Evolutionary conservation across 2,797 vertebrate genomes (phyloP).

Genomic region (Limnodromus scolopaceus): DNA sequence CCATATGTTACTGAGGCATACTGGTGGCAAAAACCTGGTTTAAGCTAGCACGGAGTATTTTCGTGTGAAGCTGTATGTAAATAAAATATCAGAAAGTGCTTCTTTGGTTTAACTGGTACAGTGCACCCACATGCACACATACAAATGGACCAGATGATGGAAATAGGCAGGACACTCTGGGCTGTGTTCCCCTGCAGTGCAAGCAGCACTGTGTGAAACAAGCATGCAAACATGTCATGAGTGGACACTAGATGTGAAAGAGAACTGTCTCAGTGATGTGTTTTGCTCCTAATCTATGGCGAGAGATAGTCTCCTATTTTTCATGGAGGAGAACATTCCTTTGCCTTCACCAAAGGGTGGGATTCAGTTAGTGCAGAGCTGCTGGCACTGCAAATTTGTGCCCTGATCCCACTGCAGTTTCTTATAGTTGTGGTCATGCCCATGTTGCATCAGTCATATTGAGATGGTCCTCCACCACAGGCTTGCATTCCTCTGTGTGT

Average conservation of each 20-base stretch:
- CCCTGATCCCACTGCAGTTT: neutral
- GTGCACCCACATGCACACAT: neutral
- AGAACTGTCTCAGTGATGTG: neutral
- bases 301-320: neutral
- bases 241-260: neutral
- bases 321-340: neutral
- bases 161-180: neutral
- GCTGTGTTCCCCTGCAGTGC: neutral
- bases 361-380: neutral
- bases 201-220: neutral
- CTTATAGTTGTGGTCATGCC: neutral
- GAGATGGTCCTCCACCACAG: fast-evolving
- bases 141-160: neutral
- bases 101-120: neutral
- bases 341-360: neutral
- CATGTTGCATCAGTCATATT: fast-evolving
- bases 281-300: neutral
- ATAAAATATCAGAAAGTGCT: neutral
- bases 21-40: neutral
- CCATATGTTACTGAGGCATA: neutral
- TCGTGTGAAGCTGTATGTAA: neutral
- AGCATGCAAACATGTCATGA: fast-evolving
- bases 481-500: neutral
- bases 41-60: neutral
- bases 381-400: neutral